These are phyloP conservation scores for Electrona antarctica DNA, from an alignment of 2,113 vertebrate genomes.

Conservation along the genomic window DNA sequence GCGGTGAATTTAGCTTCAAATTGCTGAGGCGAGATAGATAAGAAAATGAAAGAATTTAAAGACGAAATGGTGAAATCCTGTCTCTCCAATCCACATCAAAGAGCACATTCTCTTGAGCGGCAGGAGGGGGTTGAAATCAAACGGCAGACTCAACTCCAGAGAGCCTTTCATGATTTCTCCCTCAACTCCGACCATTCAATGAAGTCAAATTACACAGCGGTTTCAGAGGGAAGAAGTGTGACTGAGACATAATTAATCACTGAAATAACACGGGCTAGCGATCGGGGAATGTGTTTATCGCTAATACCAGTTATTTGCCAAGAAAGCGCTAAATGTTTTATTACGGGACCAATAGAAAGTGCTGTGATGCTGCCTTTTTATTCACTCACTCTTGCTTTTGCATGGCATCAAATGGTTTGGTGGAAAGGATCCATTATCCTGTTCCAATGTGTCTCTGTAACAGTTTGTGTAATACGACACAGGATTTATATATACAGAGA, in stretches of 20 bases:
- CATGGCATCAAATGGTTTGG: too few species aligned
- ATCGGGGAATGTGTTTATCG: slow-evolving; percentile 47
- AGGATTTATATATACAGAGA: too few species aligned
- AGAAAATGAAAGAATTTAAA: slow-evolving; percentile 56
- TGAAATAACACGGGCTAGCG: slow-evolving; percentile 41
- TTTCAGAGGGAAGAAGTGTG: slow-evolving; percentile 40
- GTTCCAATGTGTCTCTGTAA: too few species aligned
- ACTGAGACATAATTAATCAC: slow-evolving; percentile 50
- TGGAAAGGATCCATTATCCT: too few species aligned
- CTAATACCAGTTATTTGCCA: slow-evolving; percentile 25
- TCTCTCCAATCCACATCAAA: slow-evolving; percentile 68
- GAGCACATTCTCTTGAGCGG: slow-evolving; percentile 53
- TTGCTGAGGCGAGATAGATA: slow-evolving; percentile 55
- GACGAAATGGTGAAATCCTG: slow-evolving; percentile 51
- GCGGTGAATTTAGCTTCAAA: slow-evolving; percentile 52
- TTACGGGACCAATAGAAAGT: slow-evolving; percentile 20
- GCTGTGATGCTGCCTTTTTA: background rate
- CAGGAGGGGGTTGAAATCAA: slow-evolving; percentile 47
- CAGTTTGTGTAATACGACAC: too few species aligned
- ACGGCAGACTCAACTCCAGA: slow-evolving; percentile 27
- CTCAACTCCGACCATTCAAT: slow-evolving; percentile 59
- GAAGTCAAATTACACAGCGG: slow-evolving; percentile 57
- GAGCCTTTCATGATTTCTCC: slow-evolving; percentile 52
- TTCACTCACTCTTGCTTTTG: too few species aligned
- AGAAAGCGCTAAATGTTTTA: slow-evolving; percentile 30